Evolutionary conservation across 1,140 invertebrate genomes (phyloP), one percentile per base, ranked within the genome.

Genomic region (Pteromalus puparum): DNA sequence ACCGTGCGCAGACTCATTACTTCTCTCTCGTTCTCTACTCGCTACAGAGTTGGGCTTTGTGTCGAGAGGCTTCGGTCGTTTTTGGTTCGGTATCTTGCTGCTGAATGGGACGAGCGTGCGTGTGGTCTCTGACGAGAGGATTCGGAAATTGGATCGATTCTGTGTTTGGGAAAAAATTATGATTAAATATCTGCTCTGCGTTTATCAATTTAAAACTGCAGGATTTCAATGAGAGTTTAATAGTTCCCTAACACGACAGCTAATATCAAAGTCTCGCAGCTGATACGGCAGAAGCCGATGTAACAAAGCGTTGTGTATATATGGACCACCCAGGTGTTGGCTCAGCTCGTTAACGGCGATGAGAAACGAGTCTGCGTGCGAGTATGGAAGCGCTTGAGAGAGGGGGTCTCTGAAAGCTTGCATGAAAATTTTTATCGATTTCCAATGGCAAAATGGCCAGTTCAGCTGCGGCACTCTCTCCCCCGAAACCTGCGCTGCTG

Each of bases 291-390:
- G 18, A n/a, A 7, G 21, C 26, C 67, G 0, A 13, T 1, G 9
- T 12, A 18, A 30, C 10, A n/a, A n/a, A n/a, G 67, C 67, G 7
- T 5, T 26, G 3, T 18, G 13, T 4, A 5, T 13, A 13, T 5
- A 61, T n/a, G 88, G 92, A 92, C 92, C 91, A 92, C 91, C 92
- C 92, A 92, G 92, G 90, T 92, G 91, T 89, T 89, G 74, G 76
- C 61, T 61, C 85, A 61, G 85, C 65, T 68, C 46, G 26, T 68
- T 46, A 70, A 79, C 67, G 68, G 28, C 48, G 67, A 86, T 42
- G 42, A 34, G 61, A 75, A 81, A 72, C 26, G 48, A 85, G 53
- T 9, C 53, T 68, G 85, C 53, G 80, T 38, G 46, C 82, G 77
- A 79, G 21, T 18, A 15, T 53, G 15, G 48, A 53, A 18, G 48